These are phyloP conservation scores for Pocillopora grandis DNA, from an alignment of 92 coral and sea anemone genomes.

Conservation along the genomic window DNA sequence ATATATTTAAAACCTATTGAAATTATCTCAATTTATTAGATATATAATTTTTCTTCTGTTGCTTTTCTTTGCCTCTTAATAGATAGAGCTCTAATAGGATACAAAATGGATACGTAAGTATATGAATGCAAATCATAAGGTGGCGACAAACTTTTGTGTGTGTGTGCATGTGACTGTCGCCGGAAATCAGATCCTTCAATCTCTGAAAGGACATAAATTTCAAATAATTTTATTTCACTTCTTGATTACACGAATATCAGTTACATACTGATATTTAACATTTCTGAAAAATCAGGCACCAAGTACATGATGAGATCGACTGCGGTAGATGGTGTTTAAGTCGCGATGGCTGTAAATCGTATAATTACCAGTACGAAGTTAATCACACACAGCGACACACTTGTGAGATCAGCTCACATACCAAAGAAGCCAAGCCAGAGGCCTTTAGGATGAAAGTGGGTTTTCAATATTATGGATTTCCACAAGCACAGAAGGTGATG, in stretches of 20 bases:
- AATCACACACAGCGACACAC: background rate
- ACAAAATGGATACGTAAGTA: constrained; percentile 4
- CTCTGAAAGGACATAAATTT: background rate
- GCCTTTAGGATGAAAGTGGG: background rate
- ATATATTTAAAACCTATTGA: background rate
- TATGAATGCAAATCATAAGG: background rate
- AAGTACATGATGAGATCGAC: constrained; percentile 1
- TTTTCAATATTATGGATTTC: constrained; percentile 15
- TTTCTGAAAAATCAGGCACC: background rate
- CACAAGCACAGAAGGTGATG: background rate
- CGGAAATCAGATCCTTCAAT: background rate
- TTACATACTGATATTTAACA: too few relatives aligned
- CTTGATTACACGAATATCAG: background rate
- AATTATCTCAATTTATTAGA: too few relatives aligned
- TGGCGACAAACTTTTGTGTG: background rate
- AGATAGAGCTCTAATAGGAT: constrained; percentile 15
- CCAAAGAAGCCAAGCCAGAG: constrained; percentile 3
- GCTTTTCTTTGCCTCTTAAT: background rate
- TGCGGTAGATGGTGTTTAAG: constrained; percentile 22
- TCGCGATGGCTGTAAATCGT: constrained; percentile 10
- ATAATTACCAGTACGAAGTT: constrained; percentile 5
- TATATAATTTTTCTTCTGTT: background rate
- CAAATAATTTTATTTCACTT: too few relatives aligned
- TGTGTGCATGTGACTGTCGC: too few relatives aligned
- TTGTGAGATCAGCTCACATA: constrained; percentile 21